Base-by-base conservation (phyloP, 92 coral and sea anemone species). In the Palythoa heliodiscus region DNA sequence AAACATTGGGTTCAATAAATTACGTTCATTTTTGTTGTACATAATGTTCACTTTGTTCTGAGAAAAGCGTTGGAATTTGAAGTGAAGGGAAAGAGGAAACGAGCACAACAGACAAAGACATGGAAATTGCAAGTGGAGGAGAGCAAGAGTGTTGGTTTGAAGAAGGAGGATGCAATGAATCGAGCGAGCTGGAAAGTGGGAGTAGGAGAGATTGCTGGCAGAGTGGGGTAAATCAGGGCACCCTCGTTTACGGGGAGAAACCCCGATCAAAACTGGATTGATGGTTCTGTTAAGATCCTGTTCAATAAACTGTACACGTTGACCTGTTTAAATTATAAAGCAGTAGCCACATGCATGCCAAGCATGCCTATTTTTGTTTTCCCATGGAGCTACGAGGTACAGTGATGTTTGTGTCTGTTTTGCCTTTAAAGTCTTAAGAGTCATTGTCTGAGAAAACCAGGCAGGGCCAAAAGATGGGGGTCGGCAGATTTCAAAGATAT, bases 151-250 rank as follows among this genome's bases (percentile, higher is more conserved):
- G 72, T 68, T 68, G 72, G 72, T 25, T 68, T 35, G 43, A 68
- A 68, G 72, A 55, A 55, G 63, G 47, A 68, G 72, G 72, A 68
- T 68, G 72, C 72, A 68, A 68, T 35, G 72, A 68, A 68, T 68
- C 40, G 72, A 68, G 72, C 72, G 72, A 68, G 72, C 5, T 35
- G 43, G 72, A 68, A 16, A 68, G 72, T 68, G 72, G 72, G 72
- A 24, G 72, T 68, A 24, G 43, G 72, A 68, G 72, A 68, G 38
- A 68, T 68, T 68, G 72, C 43, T 25, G 72, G 39, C 72, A 68
- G 72, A 68, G 72, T 68, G 72, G 72, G 72, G 43, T 68, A 68
- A 23, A 68, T 68, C 72, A 24, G 43, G 72, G 39, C 72, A 68
- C 72, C 72, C 72, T 35, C 72, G 72, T 68, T 68, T 68, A 68